Base-by-base conservation (phyloP, 2,797 vertebrate genomes). In the Pipistrellus pygmaeus region DNA sequence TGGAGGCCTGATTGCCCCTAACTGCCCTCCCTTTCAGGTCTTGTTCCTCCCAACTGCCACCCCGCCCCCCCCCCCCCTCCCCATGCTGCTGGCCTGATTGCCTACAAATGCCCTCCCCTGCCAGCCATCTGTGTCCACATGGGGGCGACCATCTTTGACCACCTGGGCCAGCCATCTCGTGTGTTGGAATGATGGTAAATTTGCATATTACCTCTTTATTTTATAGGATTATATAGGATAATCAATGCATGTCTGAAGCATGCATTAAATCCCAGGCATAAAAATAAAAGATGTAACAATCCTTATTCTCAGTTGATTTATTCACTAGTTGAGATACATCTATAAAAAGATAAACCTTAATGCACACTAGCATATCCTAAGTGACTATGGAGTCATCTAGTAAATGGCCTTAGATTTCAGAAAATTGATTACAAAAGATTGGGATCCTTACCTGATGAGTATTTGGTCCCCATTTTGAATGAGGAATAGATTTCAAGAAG, bases 241-340 rank as follows among this genome's bases (percentile, higher is more conserved):
- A 72, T 32, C n/a, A 75, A 30, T 81, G 17, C 8, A 60, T 23
- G 6, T 46, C 41, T 23, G 21, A 23, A 80, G 8, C n/a, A 84
- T 72, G 21, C 32, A 23, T 38, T 95, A 88, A 89, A 71, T 77
- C 68, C 53, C 80, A 68, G n/a, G 32, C 88, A 82, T 62, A 75
- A 88, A 71, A 95, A 75, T 14, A 32, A 14, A 55, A 51, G 3
- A 51, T 30, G 25, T 4, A 85, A 32, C 6, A 60, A 53, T 38
- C 1, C 6, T 84, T 88, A 64, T 15, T 72, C 6, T 76, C 30
- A 72, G 30, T 78, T 93, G 17, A 51, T 81, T 76, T 66, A 60
- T 32, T 81, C 32, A n/a, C 8, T 48, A 53, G 8, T 9, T 83
- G 35, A 88, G 11, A 21, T 18, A 64, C 18, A 25, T 41, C 60